These are phyloP conservation scores for Microplitis demolitor DNA, from an alignment of 1,140 invertebrate genomes.

Conservation along the genomic window DNA sequence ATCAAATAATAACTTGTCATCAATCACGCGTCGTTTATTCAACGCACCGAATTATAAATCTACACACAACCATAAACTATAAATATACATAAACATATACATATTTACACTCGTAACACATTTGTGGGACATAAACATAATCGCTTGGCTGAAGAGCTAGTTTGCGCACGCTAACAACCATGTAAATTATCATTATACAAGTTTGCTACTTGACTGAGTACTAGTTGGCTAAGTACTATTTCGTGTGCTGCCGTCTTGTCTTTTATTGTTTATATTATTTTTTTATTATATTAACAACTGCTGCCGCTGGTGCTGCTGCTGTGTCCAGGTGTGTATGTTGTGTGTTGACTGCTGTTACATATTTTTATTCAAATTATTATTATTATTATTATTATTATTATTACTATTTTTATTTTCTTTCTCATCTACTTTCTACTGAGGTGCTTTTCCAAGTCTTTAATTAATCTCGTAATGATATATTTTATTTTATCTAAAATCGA, in stretches of 20 bases:
- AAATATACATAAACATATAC: not conserved
- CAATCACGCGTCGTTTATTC: not conserved
- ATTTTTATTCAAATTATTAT: not conserved
- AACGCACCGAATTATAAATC: not conserved
- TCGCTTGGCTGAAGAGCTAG: slow-evolving; percentile 10
- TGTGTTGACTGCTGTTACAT: too few relatives aligned
- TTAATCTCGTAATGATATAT: too few relatives aligned
- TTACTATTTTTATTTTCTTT: not conserved
- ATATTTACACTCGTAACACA: not conserved
- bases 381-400: not conserved
- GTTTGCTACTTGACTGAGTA: slow-evolving; percentile 8
- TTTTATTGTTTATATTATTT: too few relatives aligned
- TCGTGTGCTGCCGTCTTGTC: not conserved
- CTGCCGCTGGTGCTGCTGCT: too few relatives aligned
- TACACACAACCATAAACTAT: not conserved
- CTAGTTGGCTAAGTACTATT: not conserved
- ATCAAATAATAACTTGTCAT: slow-evolving; percentile 4
- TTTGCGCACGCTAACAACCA: slow-evolving; percentile 1
- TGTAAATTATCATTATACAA: slow-evolving; percentile 21
- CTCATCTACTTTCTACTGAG: too few relatives aligned
- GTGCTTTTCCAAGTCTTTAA: too few relatives aligned
- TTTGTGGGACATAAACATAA: slow-evolving; percentile 13
- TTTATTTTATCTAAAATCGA: too few relatives aligned
- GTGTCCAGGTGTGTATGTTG: too few relatives aligned
- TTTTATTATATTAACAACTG: too few relatives aligned